phyloP scores from a whole-genome alignment of 2,113 vertebrate genomes.

The Corythaixoides concolor region DNA sequence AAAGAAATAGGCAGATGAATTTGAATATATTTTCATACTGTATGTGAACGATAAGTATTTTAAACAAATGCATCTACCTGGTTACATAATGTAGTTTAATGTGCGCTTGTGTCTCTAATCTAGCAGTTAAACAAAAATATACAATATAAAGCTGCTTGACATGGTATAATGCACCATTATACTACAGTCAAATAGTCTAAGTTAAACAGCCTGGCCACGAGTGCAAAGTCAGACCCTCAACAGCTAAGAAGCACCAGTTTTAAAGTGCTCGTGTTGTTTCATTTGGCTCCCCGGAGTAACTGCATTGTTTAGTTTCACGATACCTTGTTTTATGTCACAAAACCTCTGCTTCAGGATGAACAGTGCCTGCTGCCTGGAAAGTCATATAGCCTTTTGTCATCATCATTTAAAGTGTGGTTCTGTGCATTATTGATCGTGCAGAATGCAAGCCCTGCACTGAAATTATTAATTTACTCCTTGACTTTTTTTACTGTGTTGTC shows the following conservation, averaged over 20 bases:
- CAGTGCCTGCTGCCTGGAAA: neutral
- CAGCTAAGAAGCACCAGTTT: neutral
- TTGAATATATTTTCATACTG: neutral
- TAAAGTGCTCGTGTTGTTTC: neutral
- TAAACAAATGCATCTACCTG: neutral
- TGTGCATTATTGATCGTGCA: slow-evolving; percentile 15
- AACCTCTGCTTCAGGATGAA: neutral
- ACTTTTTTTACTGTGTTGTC: neutral
- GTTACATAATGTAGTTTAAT: neutral
- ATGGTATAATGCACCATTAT: neutral
- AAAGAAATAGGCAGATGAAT: neutral
- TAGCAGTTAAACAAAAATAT: neutral
- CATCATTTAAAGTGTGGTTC: neutral
- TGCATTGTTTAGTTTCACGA: neutral
- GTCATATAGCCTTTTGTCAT: neutral
- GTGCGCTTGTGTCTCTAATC: neutral
- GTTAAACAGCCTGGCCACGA: neutral
- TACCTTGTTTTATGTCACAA: slow-evolving; percentile 7
- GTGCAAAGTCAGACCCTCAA: neutral
- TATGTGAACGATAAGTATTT: neutral
- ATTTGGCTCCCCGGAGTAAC: neutral
- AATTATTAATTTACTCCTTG: neutral
- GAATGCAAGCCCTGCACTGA: neutral
- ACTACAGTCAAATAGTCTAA: neutral
- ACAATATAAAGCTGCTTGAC: neutral